Percentiles rank a stretch among this genome's conserved stretches.
phyloP scores from a whole-genome alignment of 2,113 vertebrate species.

The Stegastes partitus region DNA sequence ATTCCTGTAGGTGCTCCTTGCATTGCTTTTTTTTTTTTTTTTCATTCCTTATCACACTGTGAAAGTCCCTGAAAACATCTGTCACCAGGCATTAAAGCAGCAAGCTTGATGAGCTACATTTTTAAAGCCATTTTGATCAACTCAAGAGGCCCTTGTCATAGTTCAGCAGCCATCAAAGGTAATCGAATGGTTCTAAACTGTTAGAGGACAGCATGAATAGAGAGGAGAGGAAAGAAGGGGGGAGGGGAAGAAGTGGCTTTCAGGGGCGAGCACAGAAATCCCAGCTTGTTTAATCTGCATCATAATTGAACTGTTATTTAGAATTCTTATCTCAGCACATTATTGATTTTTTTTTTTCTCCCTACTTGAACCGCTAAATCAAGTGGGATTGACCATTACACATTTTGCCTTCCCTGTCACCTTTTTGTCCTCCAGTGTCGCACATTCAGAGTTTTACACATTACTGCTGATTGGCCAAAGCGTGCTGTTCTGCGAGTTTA shows the following conservation, averaged over 20 bases:
- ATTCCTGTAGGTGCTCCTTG: background rate
- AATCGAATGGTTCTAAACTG: slow-evolving; percentile 53
- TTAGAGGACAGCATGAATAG: slow-evolving; percentile 35
- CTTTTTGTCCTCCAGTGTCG: slow-evolving; percentile 58
- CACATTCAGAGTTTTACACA: slow-evolving; percentile 57
- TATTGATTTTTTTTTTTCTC: slow-evolving; percentile 65
- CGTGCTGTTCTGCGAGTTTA: slow-evolving; percentile 60
- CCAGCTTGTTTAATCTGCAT: slow-evolving; percentile 62
- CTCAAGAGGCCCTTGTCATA: slow-evolving; percentile 55
- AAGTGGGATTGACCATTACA: slow-evolving; percentile 69
- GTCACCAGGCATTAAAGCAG: slow-evolving; percentile 41
- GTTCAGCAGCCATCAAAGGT: slow-evolving; percentile 65
- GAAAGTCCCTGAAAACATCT: slow-evolving; percentile 21
- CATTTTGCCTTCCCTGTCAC: slow-evolving; percentile 33
- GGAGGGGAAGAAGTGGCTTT: slow-evolving; percentile 34
- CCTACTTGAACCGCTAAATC: slow-evolving; percentile 59
- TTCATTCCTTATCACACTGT: slow-evolving; percentile 1
- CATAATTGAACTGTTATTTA: slow-evolving; percentile 71
- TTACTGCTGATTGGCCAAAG: slow-evolving; percentile 66
- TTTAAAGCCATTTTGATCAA: slow-evolving; percentile 67
- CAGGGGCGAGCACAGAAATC: slow-evolving; percentile 33
- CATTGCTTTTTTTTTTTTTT: background rate
- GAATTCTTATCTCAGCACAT: slow-evolving; percentile 68
- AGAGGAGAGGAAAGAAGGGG: background rate
- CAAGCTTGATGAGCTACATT: slow-evolving; percentile 50